Conservation (phyloP, 2,797 vertebrate species). For the Smutsia temminckii region DNA sequence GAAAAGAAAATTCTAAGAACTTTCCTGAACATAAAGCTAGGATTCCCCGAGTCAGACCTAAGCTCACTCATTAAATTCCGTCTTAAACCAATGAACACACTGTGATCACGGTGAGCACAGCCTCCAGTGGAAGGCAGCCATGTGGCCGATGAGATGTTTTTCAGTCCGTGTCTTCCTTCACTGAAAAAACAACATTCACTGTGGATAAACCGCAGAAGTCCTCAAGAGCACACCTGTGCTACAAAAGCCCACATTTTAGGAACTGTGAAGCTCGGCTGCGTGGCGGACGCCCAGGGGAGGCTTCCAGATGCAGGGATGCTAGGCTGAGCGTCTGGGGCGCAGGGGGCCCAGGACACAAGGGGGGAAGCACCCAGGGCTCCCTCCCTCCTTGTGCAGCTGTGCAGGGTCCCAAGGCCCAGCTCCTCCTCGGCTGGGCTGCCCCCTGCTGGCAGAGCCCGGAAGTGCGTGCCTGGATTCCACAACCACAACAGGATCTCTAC, state of each 20-base stretch:
- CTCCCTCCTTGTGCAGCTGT: constrained; percentile 66
- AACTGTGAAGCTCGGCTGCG: not conserved
- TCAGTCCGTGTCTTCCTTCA: not conserved
- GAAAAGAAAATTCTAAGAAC: not conserved
- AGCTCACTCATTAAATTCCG: not conserved
- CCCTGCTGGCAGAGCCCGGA: constrained; percentile 68
- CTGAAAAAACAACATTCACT: constrained; percentile 61
- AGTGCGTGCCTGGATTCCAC: constrained; percentile 52
- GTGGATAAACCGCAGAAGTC: constrained; percentile 28
- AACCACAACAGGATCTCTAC: constrained; percentile 72
- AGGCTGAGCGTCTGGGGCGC: not conserved
- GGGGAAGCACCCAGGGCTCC: constrained; percentile 54
- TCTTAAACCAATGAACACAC: not conserved
- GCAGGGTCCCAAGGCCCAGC: not conserved
- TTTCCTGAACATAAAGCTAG: not conserved
- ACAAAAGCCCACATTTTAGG: constrained; percentile 62
- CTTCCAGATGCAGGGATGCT: fast-evolving
- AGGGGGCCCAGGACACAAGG: constrained; percentile 25
- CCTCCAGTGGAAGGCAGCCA: not conserved
- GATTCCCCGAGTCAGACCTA: not conserved
- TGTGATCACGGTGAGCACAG: not conserved
- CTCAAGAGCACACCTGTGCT: constrained; percentile 62
- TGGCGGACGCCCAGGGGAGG: not conserved
- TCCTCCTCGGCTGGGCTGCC: not conserved
- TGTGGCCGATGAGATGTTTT: not conserved